A percentile compares a stretch with the other conserved stretches of the same genome.
Evolutionary conservation across 2,888 invertebrate species (phyloP).

Genomic region (Brachylomia viminalis): DNA sequence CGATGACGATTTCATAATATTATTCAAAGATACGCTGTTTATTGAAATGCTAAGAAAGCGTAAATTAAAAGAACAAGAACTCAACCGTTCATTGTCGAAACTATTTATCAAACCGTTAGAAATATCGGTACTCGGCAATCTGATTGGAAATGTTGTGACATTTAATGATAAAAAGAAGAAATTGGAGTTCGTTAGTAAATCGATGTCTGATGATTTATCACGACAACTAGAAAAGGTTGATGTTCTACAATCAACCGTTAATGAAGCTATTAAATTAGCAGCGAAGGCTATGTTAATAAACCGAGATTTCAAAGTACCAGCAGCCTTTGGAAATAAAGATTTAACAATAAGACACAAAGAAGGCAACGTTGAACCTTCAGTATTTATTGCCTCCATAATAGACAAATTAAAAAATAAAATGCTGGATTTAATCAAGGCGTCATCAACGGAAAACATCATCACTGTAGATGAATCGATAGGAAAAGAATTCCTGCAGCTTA

Average conservation of each 20-base stretch:
- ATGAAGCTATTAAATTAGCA: constrained; percentile 34
- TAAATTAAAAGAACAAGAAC: not conserved
- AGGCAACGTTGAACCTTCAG: not conserved
- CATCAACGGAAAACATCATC: constrained; percentile 12
- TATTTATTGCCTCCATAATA: not conserved
- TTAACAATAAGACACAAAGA: constrained; percentile 47
- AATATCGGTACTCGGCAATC: constrained; percentile 13
- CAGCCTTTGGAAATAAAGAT: constrained; percentile 58
- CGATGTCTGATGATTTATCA: constrained; percentile 1
- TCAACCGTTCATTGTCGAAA: not conserved
- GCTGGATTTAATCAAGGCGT: not conserved
- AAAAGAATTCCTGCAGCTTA: constrained; percentile 20
- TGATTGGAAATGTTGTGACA: constrained; percentile 41
- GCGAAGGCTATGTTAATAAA: constrained; percentile 30
- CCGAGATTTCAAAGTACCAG: not conserved
- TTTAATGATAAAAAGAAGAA: constrained; percentile 23
- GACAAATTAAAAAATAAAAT: constrained; percentile 17
- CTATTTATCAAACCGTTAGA: constrained; percentile 28
- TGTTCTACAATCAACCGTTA: constrained; percentile 21
- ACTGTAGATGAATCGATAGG: constrained; percentile 34
- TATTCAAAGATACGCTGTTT: constrained; percentile 41
- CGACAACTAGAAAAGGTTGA: constrained; percentile 30
- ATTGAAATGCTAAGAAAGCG: constrained; percentile 34
- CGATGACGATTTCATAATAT: constrained; percentile 29
- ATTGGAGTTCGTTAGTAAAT: constrained; percentile 36